Evolutionary conservation across 2,797 vertebrate species (phyloP).

Genomic region (Brachyalestes nurse): DNA sequence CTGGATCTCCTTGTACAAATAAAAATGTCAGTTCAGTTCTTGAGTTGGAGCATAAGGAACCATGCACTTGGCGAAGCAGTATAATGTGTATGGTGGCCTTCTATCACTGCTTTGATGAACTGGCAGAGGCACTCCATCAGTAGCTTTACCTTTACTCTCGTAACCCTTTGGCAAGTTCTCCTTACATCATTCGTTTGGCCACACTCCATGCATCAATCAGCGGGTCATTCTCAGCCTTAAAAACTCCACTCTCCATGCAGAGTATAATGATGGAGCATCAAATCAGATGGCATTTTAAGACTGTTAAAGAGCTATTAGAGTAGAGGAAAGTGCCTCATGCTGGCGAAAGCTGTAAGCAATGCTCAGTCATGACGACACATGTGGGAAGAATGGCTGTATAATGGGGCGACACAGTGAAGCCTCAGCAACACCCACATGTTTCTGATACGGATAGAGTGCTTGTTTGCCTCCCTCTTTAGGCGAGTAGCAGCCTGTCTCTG

Average conservation of each 20-base stretch:
- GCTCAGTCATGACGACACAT: constrained; percentile 37
- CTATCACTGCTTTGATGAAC: constrained; percentile 28
- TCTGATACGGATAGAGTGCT: constrained; percentile 30
- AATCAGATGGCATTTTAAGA: constrained; percentile 38
- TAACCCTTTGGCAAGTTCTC: constrained; percentile 34
- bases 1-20: not conserved
- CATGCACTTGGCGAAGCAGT: not conserved
- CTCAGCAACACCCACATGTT: constrained; percentile 33
- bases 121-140: constrained; percentile 5
- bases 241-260: constrained; percentile 16
- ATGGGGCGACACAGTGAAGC: constrained; percentile 28
- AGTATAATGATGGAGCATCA: constrained; percentile 31
- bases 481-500: constrained; percentile 12
- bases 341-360: constrained; percentile 33
- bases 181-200: constrained; percentile 38
- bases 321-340: constrained; percentile 17
- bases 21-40: not conserved
- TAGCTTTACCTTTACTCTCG: constrained; percentile 19
- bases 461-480: constrained; percentile 27
- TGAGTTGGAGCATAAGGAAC: not conserved
- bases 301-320: constrained; percentile 42
- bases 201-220: constrained; percentile 28
- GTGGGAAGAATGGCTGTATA: constrained; percentile 32
- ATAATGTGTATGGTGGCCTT: constrained; percentile 2
- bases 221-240: constrained; percentile 15